Base-by-base conservation (phyloP, 2,888 invertebrate genomes). In the Galerucella calmariensis region DNA sequence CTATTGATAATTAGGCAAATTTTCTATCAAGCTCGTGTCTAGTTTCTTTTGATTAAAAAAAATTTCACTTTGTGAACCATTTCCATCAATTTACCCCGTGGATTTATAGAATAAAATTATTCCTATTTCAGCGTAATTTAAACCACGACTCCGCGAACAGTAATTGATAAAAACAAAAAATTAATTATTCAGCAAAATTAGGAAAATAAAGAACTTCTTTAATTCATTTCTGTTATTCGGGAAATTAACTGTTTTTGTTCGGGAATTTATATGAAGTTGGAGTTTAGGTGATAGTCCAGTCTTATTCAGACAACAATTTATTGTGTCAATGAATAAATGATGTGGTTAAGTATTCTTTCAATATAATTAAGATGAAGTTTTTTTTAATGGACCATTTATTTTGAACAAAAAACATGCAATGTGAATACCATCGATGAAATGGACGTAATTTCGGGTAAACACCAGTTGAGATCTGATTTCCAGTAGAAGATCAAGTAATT, bases 141-240 rank as follows among this genome's bases (percentile, higher is more conserved):
- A 24, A 24, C 58, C 10, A 11, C 48, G 1, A 48, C 11, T 63
- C 16, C 56, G 65, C 53, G 53, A 65, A 65, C 63, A 71, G 71
- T 71, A 71, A 71, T 71, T 71, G 65, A 71, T 71, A 71, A 65
- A 71, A 65, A 71, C 71, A 71, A 71, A 71, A 71, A 71, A 63
- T 65, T 71, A 65, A 65, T 71, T 71, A 71, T 53, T 71, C 65
- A 24, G 35, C 65, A 65, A 20, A 71, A 65, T 71, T 71, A 46
- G 24, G 71, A 71, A 65, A 71, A 71, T 71, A 65, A 71, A 71
- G 65, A 71, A 16, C 56, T 58, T 16, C 65, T 70, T 56, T 63
- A 71, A 65, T 71, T 71, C 16, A 65, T 63, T 71, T 71, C 46
- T n/a, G 53, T 71, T 65, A 71, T 58, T 71, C 58, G 63, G n/a